A percentile compares a stretch with the other conserved stretches of the same genome.
phyloP scores from a whole-genome alignment of 2,888 invertebrate species.

The Clistopyga incitator region DNA sequence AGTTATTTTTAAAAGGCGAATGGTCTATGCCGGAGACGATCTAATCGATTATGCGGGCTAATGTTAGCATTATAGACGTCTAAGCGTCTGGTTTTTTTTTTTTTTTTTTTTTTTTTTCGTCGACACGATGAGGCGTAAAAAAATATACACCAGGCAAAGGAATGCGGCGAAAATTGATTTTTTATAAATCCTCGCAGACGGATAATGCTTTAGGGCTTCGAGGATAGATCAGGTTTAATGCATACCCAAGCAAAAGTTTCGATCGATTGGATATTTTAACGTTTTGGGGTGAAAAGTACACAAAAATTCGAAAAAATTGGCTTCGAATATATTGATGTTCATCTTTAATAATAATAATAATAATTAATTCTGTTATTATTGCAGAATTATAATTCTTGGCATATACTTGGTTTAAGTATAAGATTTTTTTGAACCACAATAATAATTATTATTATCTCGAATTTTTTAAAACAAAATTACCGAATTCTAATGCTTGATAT shows the following conservation, averaged over 20 bases:
- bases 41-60: constrained; percentile 17
- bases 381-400: too few relatives aligned
- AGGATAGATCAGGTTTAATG: too few relatives aligned
- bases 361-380: too few relatives aligned
- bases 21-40: constrained; percentile 7
- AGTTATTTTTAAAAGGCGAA: constrained; percentile 30
- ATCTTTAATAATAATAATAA: too few relatives aligned
- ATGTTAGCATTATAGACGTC: constrained; percentile 7
- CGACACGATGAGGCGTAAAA: background rate
- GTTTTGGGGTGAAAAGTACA: too few relatives aligned
- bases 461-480: too few relatives aligned
- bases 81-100: background rate
- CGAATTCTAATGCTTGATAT: too few relatives aligned
- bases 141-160: background rate
- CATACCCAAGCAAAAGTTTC: background rate
- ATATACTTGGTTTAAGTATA: too few relatives aligned
- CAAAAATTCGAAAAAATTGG: too few relatives aligned
- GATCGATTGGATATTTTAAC: background rate
- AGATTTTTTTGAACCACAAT: too few relatives aligned
- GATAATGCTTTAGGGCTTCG: background rate
- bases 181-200: background rate
- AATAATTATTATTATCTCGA: too few relatives aligned
- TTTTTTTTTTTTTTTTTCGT: constrained; percentile 1
- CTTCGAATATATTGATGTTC: too few relatives aligned
- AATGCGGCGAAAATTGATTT: background rate